Percentiles rank a stretch among this genome's conserved stretches.
These are phyloP conservation scores for Dendroctonus valens DNA, from an alignment of 1,140 invertebrate species.

Conservation along the genomic window DNA sequence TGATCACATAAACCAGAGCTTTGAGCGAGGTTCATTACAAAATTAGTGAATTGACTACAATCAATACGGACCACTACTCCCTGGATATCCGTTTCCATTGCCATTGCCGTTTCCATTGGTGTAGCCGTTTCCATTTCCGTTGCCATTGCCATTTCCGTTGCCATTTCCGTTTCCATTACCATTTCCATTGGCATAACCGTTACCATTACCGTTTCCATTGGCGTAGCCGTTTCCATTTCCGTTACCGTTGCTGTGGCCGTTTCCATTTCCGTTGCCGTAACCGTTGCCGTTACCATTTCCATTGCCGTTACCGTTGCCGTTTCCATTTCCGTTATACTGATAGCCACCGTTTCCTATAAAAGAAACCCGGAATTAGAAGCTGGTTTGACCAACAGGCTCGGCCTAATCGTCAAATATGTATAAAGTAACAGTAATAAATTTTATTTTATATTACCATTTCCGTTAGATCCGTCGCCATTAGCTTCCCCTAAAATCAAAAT, in stretches of 20 bases:
- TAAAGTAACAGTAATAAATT: too few species aligned
- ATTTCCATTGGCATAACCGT: conserved; percentile 27
- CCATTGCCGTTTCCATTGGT: conserved; percentile 45
- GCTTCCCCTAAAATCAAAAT: conserved; percentile 11
- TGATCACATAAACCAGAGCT: conserved; percentile 27
- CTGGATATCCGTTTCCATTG: conserved; percentile 29
- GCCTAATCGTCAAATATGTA: too few species aligned
- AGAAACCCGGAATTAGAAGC: not conserved
- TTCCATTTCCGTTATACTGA: conserved; percentile 42
- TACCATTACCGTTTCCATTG: conserved; percentile 27
- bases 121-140: conserved; percentile 23
- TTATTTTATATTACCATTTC: too few species aligned
- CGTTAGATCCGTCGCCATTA: conserved; percentile 40
- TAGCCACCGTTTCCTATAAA: conserved; percentile 13
- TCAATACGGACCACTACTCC: conserved; percentile 32
- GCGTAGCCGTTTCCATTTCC: conserved; percentile 43
- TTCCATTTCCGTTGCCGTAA: conserved; percentile 26
- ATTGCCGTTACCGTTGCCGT: conserved; percentile 36
- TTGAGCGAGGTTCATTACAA: conserved; percentile 23
- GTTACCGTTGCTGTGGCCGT: conserved; percentile 33
- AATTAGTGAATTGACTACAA: conserved; percentile 32
- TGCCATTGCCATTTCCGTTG: conserved; percentile 27
- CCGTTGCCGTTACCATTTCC: conserved; percentile 33
- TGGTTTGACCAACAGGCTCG: too few species aligned
- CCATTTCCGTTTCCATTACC: conserved; percentile 35